Evolutionary conservation across 2,797 vertebrate genomes (phyloP).

Genomic region (Malurus leucopterus): DNA sequence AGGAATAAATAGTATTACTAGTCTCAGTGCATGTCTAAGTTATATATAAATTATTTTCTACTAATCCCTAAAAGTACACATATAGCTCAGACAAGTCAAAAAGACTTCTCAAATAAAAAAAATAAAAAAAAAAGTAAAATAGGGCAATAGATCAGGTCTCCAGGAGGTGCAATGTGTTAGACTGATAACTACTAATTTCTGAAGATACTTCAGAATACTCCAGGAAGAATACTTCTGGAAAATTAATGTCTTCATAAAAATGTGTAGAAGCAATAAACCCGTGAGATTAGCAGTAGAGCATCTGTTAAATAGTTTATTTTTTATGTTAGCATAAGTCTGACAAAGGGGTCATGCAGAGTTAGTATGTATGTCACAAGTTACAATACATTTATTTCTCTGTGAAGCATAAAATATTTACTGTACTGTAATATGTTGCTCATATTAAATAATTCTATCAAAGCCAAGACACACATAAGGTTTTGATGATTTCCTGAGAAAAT

Average conservation of each 20-base stretch:
- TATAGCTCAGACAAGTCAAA: neutral
- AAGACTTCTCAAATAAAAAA: neutral
- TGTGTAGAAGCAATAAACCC: conserved; percentile 38
- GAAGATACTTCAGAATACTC: neutral
- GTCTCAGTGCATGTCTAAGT: neutral
- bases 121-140: neutral
- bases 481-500: neutral
- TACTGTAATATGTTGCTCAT: neutral
- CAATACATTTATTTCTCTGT: conserved; percentile 6
- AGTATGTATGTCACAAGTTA: conserved; percentile 2
- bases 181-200: conserved; percentile 6
- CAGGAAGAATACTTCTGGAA: conserved; percentile 36
- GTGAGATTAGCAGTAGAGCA: conserved; percentile 19
- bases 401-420: conserved; percentile 46
- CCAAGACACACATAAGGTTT: neutral
- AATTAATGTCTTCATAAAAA: conserved; percentile 58
- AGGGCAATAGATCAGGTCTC: neutral
- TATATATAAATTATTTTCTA: neutral
- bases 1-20: neutral
- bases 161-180: neutral
- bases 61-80: neutral
- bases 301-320: conserved; percentile 48
- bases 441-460: conserved; percentile 57
- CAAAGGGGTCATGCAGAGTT: conserved; percentile 8
- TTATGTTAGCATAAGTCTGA: conserved; percentile 11